These are phyloP conservation scores for Setipinna tenuifilis DNA, from an alignment of 2,797 vertebrate species.

Conservation along the genomic window DNA sequence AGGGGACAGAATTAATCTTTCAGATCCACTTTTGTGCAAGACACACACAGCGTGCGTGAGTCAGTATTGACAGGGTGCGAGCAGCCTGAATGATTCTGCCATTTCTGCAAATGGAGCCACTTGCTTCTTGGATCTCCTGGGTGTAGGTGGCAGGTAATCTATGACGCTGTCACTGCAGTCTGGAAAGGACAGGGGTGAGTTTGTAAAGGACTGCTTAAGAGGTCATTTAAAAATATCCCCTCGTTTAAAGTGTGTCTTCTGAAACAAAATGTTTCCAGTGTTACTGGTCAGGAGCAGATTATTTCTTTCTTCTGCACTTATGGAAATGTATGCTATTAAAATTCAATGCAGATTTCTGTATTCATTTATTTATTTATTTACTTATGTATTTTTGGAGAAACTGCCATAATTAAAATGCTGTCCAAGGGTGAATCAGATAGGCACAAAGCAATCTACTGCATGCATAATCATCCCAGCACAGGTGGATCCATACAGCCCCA, in stretches of 20 bases:
- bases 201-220: slow-evolving; percentile 37
- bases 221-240: slow-evolving; percentile 40
- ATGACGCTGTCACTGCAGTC: slow-evolving; percentile 38
- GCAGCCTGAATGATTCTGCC: slow-evolving; percentile 28
- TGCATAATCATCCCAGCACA: slow-evolving; percentile 7
- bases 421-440: not conserved
- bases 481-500: slow-evolving; percentile 5
- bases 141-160: slow-evolving; percentile 36
- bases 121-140: not conserved
- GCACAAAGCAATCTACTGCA: slow-evolving; percentile 12
- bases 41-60: not conserved
- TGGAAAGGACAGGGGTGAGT: slow-evolving; percentile 21
- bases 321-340: not conserved
- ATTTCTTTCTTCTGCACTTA: not conserved
- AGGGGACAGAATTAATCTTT: not conserved
- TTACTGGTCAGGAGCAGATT: not conserved
- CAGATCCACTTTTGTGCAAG: not conserved
- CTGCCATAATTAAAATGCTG: not conserved
- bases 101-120: slow-evolving; percentile 24
- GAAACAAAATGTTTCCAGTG: not conserved
- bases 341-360: slow-evolving; percentile 29
- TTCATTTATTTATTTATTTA: not conserved
- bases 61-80: not conserved
- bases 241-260: slow-evolving; percentile 5
- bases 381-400: not conserved